Evolutionary conservation across 2,888 invertebrate genomes (phyloP).

Genomic region (Zaprionus lineosus): DNA sequence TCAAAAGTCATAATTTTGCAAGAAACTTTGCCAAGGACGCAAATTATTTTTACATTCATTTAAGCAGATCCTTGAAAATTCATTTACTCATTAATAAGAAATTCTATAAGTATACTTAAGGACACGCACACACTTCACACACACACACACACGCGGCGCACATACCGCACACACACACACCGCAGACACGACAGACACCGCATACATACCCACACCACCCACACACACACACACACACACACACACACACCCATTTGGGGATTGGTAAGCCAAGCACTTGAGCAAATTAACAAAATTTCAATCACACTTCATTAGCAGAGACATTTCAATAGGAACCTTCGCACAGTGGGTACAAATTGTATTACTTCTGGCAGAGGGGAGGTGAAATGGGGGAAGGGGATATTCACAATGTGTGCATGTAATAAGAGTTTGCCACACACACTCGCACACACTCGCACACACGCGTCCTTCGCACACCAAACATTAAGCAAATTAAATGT

Average conservation of each 20-base stretch:
- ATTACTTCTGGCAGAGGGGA: not conserved
- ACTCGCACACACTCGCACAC: constrained; percentile 21
- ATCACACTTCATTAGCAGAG: constrained; percentile 78
- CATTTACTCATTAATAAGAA: constrained; percentile 50
- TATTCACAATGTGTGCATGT: constrained; percentile 3
- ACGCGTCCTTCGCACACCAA: constrained; percentile 16
- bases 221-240: constrained; percentile 13
- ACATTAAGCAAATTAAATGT: constrained; percentile 49
- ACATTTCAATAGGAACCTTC: constrained; percentile 53
- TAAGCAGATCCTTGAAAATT: constrained; percentile 48
- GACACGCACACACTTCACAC: not conserved
- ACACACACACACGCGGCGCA: constrained; percentile 14
- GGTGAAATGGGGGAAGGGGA: not conserved
- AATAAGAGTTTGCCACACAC: constrained; percentile 27
- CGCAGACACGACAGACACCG: no score
- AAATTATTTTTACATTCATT: constrained; percentile 52
- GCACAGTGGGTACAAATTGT: constrained; percentile 2
- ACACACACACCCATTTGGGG: not conserved
- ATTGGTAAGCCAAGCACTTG: constrained; percentile 54
- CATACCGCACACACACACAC: constrained; percentile 3
- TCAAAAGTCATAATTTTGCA: constrained; percentile 28
- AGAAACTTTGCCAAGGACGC: constrained; percentile 30
- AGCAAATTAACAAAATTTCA: constrained; percentile 79
- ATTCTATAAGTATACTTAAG: constrained; percentile 36
- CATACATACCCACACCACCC: constrained; percentile 1